Percentiles rank a stretch among this genome's conserved stretches.
Evolutionary conservation across 1,140 invertebrate species (phyloP).

Genomic region (Heliconius melpomene): DNA sequence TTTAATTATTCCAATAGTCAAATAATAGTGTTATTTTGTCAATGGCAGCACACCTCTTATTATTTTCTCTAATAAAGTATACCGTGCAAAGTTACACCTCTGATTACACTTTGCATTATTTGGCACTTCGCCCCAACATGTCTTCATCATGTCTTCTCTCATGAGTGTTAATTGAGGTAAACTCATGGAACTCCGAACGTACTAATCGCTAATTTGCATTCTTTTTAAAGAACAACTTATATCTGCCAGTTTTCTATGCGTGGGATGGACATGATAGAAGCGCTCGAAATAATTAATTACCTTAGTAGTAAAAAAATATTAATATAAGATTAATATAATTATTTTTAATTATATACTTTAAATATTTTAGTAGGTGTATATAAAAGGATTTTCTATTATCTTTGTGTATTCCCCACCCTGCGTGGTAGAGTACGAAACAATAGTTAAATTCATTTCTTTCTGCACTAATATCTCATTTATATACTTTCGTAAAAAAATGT

Average conservation of each 20-base stretch:
- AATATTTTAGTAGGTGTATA: not conserved
- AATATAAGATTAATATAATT: not conserved
- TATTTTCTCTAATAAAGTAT: not conserved
- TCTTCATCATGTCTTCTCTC: conserved; percentile 29
- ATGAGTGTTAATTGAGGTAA: conserved; percentile 32
- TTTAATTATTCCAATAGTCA: too few relatives aligned
- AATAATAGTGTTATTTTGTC: too few relatives aligned
- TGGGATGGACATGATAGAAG: conserved; percentile 24
- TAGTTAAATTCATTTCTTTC: not conserved
- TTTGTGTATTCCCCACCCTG: not conserved
- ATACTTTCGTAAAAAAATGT: not conserved
- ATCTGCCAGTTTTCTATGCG: conserved; percentile 17
- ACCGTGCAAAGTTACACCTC: not conserved
- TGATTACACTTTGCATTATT: conserved; percentile 19
- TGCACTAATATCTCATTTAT: too few relatives aligned
- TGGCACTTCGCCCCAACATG: conserved; percentile 34
- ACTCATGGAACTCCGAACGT: conserved; percentile 10
- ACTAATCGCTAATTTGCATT: conserved; percentile 28
- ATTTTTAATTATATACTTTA: not conserved
- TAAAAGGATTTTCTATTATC: not conserved
- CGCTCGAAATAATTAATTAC: conserved; percentile 21
- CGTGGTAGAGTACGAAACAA: too few relatives aligned
- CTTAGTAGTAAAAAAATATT: not conserved
- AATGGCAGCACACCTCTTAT: too few relatives aligned
- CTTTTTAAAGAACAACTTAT: conserved; percentile 28